These are phyloP conservation scores for Picus viridis DNA, from an alignment of 2,797 vertebrate species.

Conservation along the genomic window DNA sequence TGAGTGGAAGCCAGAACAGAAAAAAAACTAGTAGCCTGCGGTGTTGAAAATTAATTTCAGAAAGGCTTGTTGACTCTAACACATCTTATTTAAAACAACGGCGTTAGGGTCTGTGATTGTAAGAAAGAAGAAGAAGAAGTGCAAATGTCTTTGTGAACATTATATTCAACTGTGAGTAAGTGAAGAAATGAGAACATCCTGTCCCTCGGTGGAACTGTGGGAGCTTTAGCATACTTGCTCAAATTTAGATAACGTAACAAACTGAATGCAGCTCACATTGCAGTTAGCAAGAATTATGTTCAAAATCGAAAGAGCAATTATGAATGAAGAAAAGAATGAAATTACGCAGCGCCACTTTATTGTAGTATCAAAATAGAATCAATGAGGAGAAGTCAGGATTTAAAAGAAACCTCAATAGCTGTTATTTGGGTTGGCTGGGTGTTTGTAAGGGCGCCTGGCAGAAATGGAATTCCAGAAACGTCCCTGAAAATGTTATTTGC, in stretches of 20 bases:
- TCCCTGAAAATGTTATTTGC: conserved; percentile 32
- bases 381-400: conserved; percentile 13
- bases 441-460: conserved; percentile 4
- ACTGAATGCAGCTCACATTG: conserved; percentile 65
- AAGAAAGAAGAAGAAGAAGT: conserved; percentile 41
- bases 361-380: conserved; percentile 51
- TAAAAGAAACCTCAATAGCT: conserved; percentile 18
- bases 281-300: conserved; percentile 70
- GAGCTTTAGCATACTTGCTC: conserved; percentile 59
- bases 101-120: conserved; percentile 34
- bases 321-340: conserved; percentile 59
- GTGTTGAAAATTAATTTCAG: conserved; percentile 21
- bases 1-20: background rate
- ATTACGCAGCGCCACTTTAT: conserved; percentile 47
- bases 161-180: conserved; percentile 56
- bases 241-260: conserved; percentile 69
- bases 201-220: background rate
- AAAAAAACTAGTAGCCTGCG: background rate
- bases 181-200: conserved; percentile 67
- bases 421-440: conserved; percentile 20
- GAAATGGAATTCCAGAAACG: conserved; percentile 47
- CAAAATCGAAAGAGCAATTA: conserved; percentile 73
- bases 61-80: conserved; percentile 14
- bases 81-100: background rate
- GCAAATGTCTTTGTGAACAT: conserved; percentile 50